phyloP scores from a whole-genome alignment of 2,888 invertebrate genomes.

The Scaptomyza caliginosa region DNA sequence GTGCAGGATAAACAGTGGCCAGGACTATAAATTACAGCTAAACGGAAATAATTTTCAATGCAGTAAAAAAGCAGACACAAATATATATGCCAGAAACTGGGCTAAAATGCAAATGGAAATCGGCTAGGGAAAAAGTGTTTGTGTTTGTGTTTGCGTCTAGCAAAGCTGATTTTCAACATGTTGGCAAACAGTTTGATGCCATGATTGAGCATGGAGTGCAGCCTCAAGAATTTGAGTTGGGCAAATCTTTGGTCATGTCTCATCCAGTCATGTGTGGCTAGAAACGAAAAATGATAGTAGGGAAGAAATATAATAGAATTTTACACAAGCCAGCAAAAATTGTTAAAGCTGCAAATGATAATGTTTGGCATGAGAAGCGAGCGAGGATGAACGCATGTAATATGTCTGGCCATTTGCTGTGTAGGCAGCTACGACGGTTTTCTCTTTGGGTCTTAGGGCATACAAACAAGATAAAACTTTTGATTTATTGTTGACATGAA shows the following conservation, averaged over 20 bases:
- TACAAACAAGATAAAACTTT: constrained; percentile 73
- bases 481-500: constrained; percentile 77
- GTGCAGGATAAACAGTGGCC: constrained; percentile 13
- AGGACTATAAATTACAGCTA: constrained; percentile 72
- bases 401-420: constrained; percentile 47
- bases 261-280: constrained; percentile 5
- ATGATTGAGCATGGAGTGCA: constrained; percentile 47
- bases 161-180: constrained; percentile 67
- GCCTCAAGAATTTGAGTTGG: constrained; percentile 5
- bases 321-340: constrained; percentile 48
- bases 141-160: constrained; percentile 53
- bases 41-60: constrained; percentile 70
- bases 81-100: constrained; percentile 5
- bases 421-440: background rate
- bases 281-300: constrained; percentile 18
- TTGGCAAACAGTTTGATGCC: constrained; percentile 60
- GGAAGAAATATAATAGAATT: constrained; percentile 20
- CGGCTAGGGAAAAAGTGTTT: constrained; percentile 44
- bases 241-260: constrained; percentile 21
- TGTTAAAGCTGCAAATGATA: constrained; percentile 61
- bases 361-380: constrained; percentile 26
- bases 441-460: constrained; percentile 24
- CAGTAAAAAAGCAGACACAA: constrained; percentile 1
- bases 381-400: constrained; percentile 41
- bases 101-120: constrained; percentile 50